Conservation (phyloP, 2,113 vertebrate genomes). For the Boleophthalmus pectinirostris region DNA sequence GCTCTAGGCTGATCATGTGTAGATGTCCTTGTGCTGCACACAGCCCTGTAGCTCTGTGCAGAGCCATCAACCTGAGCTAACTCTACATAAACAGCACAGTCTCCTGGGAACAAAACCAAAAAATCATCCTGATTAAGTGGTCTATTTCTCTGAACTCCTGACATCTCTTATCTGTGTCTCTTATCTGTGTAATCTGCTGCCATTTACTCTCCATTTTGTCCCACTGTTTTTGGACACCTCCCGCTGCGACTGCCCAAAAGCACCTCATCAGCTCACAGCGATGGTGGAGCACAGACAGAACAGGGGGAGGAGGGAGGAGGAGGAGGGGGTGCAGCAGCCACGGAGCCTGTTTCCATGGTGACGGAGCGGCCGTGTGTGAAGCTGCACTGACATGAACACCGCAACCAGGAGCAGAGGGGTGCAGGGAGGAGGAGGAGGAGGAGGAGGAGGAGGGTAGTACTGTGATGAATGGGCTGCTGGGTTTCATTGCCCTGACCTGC, state of each 20-base stretch:
- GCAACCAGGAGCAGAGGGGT: neutral
- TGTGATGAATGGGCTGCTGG: neutral
- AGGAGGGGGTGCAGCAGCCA: neutral
- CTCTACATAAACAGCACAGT: slow-evolving; percentile 13
- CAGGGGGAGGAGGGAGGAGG: neutral
- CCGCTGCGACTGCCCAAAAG: slow-evolving; percentile 31
- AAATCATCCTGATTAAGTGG: neutral
- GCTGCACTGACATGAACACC: neutral
- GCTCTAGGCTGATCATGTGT: no score
- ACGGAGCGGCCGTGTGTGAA: slow-evolving; percentile 11
- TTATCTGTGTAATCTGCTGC: slow-evolving; percentile 2
- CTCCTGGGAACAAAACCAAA: slow-evolving; percentile 1
- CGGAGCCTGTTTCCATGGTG: slow-evolving; percentile 6
- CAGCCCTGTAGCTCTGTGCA: no score
- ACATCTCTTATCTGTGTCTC: slow-evolving; percentile 13
- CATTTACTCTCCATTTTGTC: slow-evolving; percentile 11
- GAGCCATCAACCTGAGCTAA: slow-evolving; percentile 22
- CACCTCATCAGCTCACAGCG: slow-evolving; percentile 28
- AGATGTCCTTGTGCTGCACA: no score
- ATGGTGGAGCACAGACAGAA: neutral
- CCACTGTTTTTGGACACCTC: slow-evolving; percentile 1
- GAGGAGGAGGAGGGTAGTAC: neutral
- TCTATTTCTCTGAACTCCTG: slow-evolving; percentile 12
- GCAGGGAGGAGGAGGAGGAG: no score
- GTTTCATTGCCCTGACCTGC: neutral